Base-by-base conservation (phyloP, 2,113 vertebrate genomes). In the Mystacornis crossleyi region DNA sequence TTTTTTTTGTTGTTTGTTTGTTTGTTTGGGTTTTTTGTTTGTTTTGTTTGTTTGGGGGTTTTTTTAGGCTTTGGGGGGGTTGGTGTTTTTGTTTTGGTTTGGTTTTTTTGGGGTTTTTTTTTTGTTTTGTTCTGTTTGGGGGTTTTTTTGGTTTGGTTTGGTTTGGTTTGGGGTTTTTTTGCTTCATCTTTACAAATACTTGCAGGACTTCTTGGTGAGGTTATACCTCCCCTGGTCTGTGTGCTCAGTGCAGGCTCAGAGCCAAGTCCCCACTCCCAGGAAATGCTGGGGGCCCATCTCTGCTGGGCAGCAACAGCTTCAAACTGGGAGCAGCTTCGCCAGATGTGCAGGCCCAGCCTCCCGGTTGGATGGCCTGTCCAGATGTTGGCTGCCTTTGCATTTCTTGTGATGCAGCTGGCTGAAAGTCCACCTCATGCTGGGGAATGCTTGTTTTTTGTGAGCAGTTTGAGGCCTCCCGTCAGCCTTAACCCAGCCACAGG, bases 211-310 rank as follows among this genome's bases (percentile, higher is more conserved):
- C 53, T 8, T 5, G 33, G 31, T 43, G 53, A 80, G 66, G 43
- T n/a, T 17, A 16, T n/a, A 18, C 15, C 42, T 64, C 10, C 24
- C 31, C 20, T 65, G 62, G 9, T 23, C 12, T 38, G 38, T 67
- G 33, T 58, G 33, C 42, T 81, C 6, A 0, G 42, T 4, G 23
- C 3, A 6, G 69, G 28, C 29, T 80, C 29, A 18, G 24, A 28
- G 23, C 17, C 33, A 18, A 4, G 13, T 40, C 16, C 51, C 25
- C 0, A 0, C 17, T 43, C 42, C 40, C 54, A 51, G 21, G 3
- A 51, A 43, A 14, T 10, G 19, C 42, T 57, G 42, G 34, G 15
- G 3, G 0, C 38, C 20, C 3, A 0, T 24, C 73, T 34, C 69
- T 55, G 67, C 62, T 50, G 18, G 23, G 1, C 20, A 29, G 60